Evolutionary conservation across 2,113 vertebrate species (phyloP).

Genomic region (Anguilla japonica): DNA sequence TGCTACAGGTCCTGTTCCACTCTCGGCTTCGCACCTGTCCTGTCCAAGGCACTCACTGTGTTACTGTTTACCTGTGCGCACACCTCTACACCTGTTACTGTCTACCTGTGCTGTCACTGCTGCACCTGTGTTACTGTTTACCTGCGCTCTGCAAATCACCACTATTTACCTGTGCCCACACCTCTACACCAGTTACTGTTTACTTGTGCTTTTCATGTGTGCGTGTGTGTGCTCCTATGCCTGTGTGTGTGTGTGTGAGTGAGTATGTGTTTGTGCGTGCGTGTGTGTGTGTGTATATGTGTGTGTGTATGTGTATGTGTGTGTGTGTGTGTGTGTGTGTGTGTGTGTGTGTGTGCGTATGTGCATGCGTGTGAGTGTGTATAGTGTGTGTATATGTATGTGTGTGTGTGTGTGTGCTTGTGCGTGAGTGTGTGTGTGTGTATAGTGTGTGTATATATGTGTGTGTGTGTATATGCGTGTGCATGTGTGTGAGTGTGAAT

Average conservation of each 20-base stretch:
- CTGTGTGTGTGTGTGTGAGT: not conserved
- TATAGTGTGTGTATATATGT: not conserved
- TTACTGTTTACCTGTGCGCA: not conserved
- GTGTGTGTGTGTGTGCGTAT: not conserved
- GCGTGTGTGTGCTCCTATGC: not conserved
- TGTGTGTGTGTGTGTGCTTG: not conserved
- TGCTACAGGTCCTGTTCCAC: not conserved
- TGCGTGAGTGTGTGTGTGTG: not conserved
- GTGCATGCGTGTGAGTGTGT: not conserved
- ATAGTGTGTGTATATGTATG: not conserved
- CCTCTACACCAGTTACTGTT: not conserved
- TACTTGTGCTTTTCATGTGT: not conserved
- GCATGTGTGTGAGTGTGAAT: not conserved
- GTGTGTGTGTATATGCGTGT: not conserved
- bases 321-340: not conserved
- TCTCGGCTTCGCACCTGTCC: not conserved
- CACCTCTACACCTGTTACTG: not conserved
- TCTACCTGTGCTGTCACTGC: not conserved
- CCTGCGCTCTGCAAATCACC: not conserved
- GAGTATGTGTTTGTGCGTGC: not conserved
- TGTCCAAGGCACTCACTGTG: not conserved
- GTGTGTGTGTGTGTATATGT: constrained; percentile 2
- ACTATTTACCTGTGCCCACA: not conserved
- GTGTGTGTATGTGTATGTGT: not conserved
- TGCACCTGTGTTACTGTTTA: not conserved